phyloP scores from a whole-genome alignment of 2,113 vertebrate genomes.

The Calyptommatus sinebrachiatus region DNA sequence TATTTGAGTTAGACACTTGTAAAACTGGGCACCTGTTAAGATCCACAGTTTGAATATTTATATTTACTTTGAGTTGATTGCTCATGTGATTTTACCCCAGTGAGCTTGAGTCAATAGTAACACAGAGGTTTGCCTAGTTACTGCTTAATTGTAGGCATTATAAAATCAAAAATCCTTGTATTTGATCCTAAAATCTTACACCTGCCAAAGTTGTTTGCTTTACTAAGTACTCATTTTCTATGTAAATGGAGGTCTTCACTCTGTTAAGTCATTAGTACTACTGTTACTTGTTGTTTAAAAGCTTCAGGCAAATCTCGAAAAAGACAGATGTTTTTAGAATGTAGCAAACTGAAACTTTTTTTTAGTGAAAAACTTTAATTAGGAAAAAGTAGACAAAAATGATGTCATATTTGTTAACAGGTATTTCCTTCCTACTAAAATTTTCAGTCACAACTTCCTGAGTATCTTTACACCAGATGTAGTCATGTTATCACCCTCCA shows the following conservation, averaged over 20 bases:
- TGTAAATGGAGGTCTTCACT: neutral
- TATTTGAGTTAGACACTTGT: neutral
- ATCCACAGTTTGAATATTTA: neutral
- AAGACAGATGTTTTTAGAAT: neutral
- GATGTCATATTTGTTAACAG: neutral
- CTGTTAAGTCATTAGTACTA: slow-evolving; percentile 10
- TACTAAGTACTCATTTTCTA: neutral
- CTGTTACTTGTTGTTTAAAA: neutral
- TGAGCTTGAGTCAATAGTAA: slow-evolving; percentile 13
- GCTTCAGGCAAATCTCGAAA: neutral
- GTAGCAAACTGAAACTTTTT: neutral
- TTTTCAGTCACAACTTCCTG: no score
- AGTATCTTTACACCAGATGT: no score
- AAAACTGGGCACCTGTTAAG: neutral
- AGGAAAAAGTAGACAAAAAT: neutral
- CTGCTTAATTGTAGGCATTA: slow-evolving; percentile 9
- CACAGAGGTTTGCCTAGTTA: slow-evolving; percentile 18
- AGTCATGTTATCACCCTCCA: no score
- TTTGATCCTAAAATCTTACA: slow-evolving; percentile 2
- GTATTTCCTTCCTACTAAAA: no score
- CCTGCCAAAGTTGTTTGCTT: neutral
- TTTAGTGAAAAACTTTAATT: neutral
- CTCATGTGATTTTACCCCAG: neutral
- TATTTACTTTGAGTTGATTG: slow-evolving; percentile 34
- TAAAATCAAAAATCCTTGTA: slow-evolving; percentile 10